These are phyloP conservation scores for Malurus splendens DNA, from an alignment of 2,797 vertebrate genomes.

Conservation along the genomic window DNA sequence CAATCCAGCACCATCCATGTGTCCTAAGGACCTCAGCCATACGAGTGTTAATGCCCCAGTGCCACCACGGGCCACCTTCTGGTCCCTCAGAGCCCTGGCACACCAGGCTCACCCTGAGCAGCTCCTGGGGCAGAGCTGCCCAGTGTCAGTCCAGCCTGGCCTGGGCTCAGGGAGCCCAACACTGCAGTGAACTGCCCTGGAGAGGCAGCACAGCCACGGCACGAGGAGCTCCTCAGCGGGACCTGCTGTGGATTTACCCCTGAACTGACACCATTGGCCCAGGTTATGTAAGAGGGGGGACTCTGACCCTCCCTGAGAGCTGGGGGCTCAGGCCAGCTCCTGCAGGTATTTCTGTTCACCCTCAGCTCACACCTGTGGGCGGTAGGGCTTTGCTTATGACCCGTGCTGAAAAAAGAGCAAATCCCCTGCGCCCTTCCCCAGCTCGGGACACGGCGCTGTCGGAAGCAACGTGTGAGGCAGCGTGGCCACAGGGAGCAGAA, in stretches of 20 bases:
- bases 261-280: not conserved
- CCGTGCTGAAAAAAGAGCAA: not conserved
- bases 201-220: not conserved
- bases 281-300: not conserved
- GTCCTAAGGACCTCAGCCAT: not conserved
- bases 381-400: not conserved
- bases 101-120: fast-evolving
- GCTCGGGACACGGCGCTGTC: not conserved
- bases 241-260: not conserved
- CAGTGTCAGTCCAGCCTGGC: not conserved
- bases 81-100: not conserved
- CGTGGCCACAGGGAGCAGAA: not conserved
- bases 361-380: not conserved
- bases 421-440: slow-evolving; percentile 26
- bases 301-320: not conserved
- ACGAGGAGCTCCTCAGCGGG: not conserved
- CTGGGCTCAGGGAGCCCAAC: not conserved
- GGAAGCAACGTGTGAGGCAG: not conserved
- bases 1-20: not conserved
- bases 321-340: not conserved
- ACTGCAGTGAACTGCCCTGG: fast-evolving
- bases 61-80: not conserved
- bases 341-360: not conserved
- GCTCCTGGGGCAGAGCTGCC: not conserved
- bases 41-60: fast-evolving